A percentile compares a stretch with the other conserved stretches of the same genome.
Evolutionary conservation across 2,113 vertebrate species (phyloP).

Genomic region (Choloepus hoffmanni): DNA sequence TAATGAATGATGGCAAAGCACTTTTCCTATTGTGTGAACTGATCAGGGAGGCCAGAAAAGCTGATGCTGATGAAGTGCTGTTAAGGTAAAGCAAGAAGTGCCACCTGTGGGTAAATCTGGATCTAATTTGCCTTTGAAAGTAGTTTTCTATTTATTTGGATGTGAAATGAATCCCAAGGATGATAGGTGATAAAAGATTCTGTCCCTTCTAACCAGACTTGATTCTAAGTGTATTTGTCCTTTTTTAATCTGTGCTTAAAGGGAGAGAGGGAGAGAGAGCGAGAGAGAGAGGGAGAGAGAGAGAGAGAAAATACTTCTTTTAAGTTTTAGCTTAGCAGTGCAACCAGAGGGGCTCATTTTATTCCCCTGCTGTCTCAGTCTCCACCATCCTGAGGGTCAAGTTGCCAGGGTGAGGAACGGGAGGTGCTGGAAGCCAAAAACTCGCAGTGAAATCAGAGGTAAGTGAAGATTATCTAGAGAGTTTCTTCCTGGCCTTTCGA

Average conservation of each 20-base stretch:
- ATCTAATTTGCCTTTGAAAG: constrained; percentile 43
- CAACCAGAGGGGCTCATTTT: background rate
- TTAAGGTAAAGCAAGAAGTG: constrained; percentile 46
- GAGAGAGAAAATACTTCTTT: background rate
- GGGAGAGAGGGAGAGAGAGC: background rate
- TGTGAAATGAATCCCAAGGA: background rate
- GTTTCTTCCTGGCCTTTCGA: background rate
- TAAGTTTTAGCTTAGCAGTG: background rate
- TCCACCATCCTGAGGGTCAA: background rate
- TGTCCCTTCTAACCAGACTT: background rate
- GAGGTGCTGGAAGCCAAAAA: background rate
- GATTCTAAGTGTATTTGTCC: background rate
- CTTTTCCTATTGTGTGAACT: background rate
- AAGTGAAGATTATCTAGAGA: background rate
- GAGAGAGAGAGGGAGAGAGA: background rate
- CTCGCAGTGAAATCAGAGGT: background rate
- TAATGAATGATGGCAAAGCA: constrained; percentile 47
- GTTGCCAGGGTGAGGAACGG: background rate
- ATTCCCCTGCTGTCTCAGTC: no score
- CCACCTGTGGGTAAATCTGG: constrained; percentile 50
- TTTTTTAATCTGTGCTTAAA: background rate
- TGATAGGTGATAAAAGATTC: background rate
- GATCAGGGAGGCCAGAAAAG: constrained; percentile 55
- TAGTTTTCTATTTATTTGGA: constrained; percentile 53
- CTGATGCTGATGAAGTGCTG: background rate